Percentiles rank a stretch among this genome's conserved stretches.
These are phyloP conservation scores for Alosa sapidissima DNA, from an alignment of 2,797 vertebrate genomes.

Conservation along the genomic window DNA sequence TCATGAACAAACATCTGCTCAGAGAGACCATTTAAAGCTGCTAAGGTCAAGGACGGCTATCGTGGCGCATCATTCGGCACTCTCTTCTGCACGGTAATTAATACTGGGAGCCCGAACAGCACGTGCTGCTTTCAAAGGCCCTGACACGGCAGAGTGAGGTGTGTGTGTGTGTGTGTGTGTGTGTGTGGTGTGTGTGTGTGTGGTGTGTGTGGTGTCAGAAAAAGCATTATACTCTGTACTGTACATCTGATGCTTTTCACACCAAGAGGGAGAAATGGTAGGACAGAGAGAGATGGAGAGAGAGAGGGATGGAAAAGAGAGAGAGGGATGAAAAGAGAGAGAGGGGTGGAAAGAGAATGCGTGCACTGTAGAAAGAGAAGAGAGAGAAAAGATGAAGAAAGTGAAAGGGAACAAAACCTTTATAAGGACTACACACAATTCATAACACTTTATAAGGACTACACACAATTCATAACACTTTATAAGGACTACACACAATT, in stretches of 20 bases:
- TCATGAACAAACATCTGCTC: conserved; percentile 36
- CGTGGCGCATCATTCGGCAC: background rate
- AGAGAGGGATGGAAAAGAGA: too few relatives aligned
- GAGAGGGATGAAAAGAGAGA: too few relatives aligned
- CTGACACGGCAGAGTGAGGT: background rate
- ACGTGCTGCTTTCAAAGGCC: background rate
- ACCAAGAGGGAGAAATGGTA: background rate
- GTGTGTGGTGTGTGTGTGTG: too few relatives aligned
- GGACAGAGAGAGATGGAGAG: too few relatives aligned
- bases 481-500: too few relatives aligned
- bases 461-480: too few relatives aligned
- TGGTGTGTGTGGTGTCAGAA: too few relatives aligned
- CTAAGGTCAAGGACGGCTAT: conserved; percentile 32
- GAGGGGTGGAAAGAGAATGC: background rate
- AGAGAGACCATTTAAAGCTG: conserved; percentile 25
- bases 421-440: too few relatives aligned
- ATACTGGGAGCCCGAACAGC: background rate
- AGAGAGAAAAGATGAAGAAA: background rate
- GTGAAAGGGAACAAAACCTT: background rate
- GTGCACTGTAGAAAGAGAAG: background rate
- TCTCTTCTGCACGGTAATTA: background rate
- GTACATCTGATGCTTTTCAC: background rate
- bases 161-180: background rate
- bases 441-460: too few relatives aligned
- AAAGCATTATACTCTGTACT: background rate